A percentile compares a stretch with the other conserved stretches of the same genome.
phyloP scores from a whole-genome alignment of 2,888 invertebrate genomes.

The Periphyllus acericola region DNA sequence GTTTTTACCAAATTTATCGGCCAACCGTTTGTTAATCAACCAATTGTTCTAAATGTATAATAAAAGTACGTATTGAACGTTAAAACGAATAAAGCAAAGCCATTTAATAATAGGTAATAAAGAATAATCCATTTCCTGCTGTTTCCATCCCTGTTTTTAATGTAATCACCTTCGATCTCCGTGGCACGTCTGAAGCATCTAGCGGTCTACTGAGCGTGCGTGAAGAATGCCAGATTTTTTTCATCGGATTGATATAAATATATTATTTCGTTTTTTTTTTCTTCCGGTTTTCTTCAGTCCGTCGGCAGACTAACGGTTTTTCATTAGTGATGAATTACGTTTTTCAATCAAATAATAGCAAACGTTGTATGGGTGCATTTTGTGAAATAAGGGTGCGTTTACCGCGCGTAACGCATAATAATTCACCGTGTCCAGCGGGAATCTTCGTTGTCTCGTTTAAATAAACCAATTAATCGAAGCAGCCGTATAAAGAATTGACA shows the following conservation, averaged over 20 bases:
- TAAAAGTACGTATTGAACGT: no score
- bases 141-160: neutral
- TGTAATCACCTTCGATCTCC: neutral
- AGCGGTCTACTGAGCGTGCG: neutral
- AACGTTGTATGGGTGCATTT: constrained; percentile 22
- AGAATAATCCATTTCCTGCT: neutral
- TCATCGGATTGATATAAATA: neutral
- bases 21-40: neutral
- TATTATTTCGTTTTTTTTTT: neutral
- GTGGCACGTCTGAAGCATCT: no score
- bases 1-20: neutral
- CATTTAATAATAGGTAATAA: neutral
- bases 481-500: constrained; percentile 13
- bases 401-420: neutral
- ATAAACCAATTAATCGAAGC: constrained; percentile 56
- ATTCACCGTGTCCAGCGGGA: constrained; percentile 35
- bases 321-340: constrained; percentile 34
- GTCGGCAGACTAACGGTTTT: neutral
- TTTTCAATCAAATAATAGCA: constrained; percentile 42
- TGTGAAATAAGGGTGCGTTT: constrained; percentile 2
- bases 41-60: no score
- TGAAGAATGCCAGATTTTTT: neutral
- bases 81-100: neutral
- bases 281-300: neutral
- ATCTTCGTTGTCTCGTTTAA: constrained; percentile 34